Conservation (phyloP, 2,113 vertebrate genomes). For the Percina caprodes region DNA sequence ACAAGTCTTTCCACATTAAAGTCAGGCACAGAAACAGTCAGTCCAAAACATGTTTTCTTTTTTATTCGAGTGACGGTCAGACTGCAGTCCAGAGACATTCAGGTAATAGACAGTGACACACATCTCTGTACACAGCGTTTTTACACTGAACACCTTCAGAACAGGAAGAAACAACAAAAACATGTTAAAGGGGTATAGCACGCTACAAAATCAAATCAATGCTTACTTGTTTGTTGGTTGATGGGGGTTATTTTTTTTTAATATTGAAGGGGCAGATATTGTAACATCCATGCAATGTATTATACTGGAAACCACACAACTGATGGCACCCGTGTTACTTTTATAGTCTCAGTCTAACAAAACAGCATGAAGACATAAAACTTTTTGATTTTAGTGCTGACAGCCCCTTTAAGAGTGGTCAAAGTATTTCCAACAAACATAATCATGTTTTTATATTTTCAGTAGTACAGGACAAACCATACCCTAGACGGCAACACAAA, state of each 20-base stretch:
- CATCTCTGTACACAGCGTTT: conserved; percentile 77
- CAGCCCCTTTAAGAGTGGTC: conserved; percentile 49
- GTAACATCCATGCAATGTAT: conserved; percentile 66
- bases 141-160: conserved; percentile 78
- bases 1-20: neutral
- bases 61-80: conserved; percentile 79
- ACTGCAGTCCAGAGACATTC: conserved; percentile 82
- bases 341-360: conserved; percentile 46
- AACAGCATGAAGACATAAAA: conserved; percentile 50
- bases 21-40: conserved; percentile 44
- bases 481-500: conserved; percentile 81
- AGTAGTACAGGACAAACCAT: conserved; percentile 81
- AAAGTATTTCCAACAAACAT: conserved; percentile 73
- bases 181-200: conserved; percentile 58
- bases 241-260: conserved; percentile 31
- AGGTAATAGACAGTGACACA: conserved; percentile 79
- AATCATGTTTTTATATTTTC: conserved; percentile 55
- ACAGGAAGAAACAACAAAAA: conserved; percentile 62
- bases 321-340: conserved; percentile 45
- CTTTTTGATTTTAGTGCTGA: conserved; percentile 44
- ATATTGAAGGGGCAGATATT: conserved; percentile 28
- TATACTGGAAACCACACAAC: conserved; percentile 52
- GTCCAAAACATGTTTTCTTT: conserved; percentile 73
- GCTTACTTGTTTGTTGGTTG: conserved; percentile 40
- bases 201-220: conserved; percentile 63